Base-by-base conservation (phyloP, 2,888 invertebrate species). In the Apamea sordens region DNA sequence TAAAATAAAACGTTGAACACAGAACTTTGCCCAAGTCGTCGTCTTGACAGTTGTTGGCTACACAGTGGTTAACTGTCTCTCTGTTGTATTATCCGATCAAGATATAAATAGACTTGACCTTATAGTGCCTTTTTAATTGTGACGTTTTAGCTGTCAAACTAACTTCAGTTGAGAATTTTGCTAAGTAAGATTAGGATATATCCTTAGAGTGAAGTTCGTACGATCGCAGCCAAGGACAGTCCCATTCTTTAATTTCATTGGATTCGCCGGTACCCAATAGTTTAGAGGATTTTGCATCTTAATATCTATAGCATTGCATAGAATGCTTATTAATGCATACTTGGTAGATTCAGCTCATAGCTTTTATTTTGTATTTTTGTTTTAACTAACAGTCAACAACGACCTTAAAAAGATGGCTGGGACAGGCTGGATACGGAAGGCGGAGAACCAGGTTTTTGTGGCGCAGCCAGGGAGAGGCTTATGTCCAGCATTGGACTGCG, bases 71-170 rank as follows among this genome's bases (percentile, higher is more conserved):
- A 53, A 44, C 15, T 15, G 7, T 47, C 8, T 28, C 10, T 21
- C n/a, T 32, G 28, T 79, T 59, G 18, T 28, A 13, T 10, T 59
- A 11, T 44, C 21, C 8, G 41, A 79, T 53, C 41, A 32, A 44
- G 32, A 63, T 44, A 73, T n/a, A 82, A 69, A 65, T 81, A 78
- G 24, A 65, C 2, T 11, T 65, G 50, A 84, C 81, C 84, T 83
- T 69, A 41, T 36, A 63, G 0, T 47, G n/a, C 36, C 36, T 77
- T n/a, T 36, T 21, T n/a, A 4, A 44, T 7, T 56, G 44, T 53
- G 44, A 4, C 56, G 24, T 28, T 28, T 70, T 53, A 41, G 36
- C 24, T 79, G 47, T 65, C 78, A 78, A 65, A 61, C 69, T 59
- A 80, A 83, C 64, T 83, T 83, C 80, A 24, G 53, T 67, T 36